Conservation (phyloP, 2,888 invertebrate species). For the Ectropis crepuscularia region DNA sequence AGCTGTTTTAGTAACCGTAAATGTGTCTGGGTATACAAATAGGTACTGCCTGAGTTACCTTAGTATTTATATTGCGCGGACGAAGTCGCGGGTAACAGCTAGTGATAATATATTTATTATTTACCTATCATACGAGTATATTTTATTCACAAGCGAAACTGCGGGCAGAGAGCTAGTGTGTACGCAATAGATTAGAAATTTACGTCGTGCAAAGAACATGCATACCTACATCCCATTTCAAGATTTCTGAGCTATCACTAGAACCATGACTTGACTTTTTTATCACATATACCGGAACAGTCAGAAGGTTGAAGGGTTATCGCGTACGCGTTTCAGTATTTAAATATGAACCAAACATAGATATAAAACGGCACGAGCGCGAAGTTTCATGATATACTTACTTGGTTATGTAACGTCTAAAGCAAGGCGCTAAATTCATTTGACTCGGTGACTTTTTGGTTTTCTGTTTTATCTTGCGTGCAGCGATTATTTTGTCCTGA, state of each 20-base stretch:
- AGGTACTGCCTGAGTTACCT: too few species aligned
- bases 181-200: too few species aligned
- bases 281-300: constrained; percentile 19
- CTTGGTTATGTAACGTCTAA: background rate
- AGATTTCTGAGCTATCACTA: constrained; percentile 4
- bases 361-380: constrained; percentile 21
- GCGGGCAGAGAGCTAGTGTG: too few species aligned
- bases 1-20: too few species aligned
- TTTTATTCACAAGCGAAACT: too few species aligned
- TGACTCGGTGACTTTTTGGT: background rate
- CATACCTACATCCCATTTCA: background rate
- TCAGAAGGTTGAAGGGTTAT: constrained; percentile 14
- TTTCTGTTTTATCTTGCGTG: constrained; percentile 1
- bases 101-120: too few species aligned
- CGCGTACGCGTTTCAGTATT: background rate
- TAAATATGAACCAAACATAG: constrained; percentile 15
- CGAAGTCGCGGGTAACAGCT: too few species aligned
- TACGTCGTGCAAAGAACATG: too few species aligned
- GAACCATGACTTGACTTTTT: constrained; percentile 10
- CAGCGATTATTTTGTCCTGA: background rate
- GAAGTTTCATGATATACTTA: background rate
- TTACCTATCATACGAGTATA: too few species aligned
- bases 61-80: too few species aligned
- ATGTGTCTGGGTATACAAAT: too few species aligned
- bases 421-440: constrained; percentile 1